These are phyloP conservation scores for Perognathus longimembris DNA, from an alignment of 2,113 vertebrate genomes.

Conservation along the genomic window DNA sequence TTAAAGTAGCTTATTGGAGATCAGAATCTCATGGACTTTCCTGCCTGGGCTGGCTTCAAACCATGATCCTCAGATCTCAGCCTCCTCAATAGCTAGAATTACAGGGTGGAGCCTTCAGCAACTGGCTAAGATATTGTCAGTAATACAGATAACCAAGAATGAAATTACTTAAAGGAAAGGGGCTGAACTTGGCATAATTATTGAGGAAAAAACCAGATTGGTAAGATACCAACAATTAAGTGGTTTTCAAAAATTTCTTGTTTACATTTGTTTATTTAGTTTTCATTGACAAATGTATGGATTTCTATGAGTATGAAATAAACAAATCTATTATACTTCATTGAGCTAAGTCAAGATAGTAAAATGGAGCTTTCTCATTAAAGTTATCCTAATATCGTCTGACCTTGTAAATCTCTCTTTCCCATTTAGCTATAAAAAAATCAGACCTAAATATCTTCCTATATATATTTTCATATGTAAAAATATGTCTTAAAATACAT, in stretches of 20 bases:
- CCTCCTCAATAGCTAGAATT: no score
- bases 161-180: neutral
- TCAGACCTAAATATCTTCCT: neutral
- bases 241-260: neutral
- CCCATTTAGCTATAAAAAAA: neutral
- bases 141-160: neutral
- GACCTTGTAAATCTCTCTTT: neutral
- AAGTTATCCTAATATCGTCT: neutral
- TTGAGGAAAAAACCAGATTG: neutral
- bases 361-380: neutral
- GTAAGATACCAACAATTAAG: neutral
- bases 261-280: neutral
- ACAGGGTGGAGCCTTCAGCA: no score
- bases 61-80: no score
- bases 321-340: neutral
- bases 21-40: no score
- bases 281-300: neutral
- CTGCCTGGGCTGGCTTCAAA: no score
- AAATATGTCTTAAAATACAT: no score
- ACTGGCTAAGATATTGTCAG: no score
- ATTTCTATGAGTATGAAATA: neutral
- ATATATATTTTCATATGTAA: neutral
- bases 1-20: no score
- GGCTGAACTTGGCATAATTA: neutral
- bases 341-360: neutral